These are phyloP conservation scores for Encarsia formosa DNA, from an alignment of 2,888 invertebrate species.

Conservation along the genomic window DNA sequence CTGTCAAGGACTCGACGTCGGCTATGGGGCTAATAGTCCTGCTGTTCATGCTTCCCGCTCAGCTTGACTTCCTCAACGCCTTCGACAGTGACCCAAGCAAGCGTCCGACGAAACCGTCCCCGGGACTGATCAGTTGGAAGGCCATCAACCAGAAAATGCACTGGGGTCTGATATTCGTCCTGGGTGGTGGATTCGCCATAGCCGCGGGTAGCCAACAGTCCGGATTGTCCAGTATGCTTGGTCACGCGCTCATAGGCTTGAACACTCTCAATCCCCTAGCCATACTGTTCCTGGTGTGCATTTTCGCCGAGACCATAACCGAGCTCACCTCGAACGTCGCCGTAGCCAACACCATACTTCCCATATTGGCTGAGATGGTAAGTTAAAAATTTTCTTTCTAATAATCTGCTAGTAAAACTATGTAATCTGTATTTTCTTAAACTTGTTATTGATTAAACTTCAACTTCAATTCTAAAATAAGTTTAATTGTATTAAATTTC, in stretches of 20 bases:
- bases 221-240: constrained; percentile 73
- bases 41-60: constrained; percentile 79
- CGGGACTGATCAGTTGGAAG: constrained; percentile 78
- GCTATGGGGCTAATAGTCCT: constrained; percentile 79
- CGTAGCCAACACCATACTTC: constrained; percentile 81
- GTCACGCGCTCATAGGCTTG: constrained; percentile 65
- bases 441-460: background rate
- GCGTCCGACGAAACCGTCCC: constrained; percentile 61
- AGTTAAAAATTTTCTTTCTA: constrained; percentile 33
- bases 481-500: constrained; percentile 30
- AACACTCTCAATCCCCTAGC: constrained; percentile 60
- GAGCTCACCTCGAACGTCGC: constrained; percentile 91
- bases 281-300: constrained; percentile 71
- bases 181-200: constrained; percentile 88
- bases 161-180: constrained; percentile 83
- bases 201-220: constrained; percentile 81
- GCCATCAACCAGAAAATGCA: constrained; percentile 80
- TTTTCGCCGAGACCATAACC: constrained; percentile 77
- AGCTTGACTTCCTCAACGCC: constrained; percentile 70
- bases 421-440: background rate
- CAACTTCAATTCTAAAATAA: too few species aligned
- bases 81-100: constrained; percentile 56
- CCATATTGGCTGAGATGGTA: constrained; percentile 77
- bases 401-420: background rate
- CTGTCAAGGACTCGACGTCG: constrained; percentile 74